Evolutionary conservation across 2,113 vertebrate genomes (phyloP).

Genomic region (Corythaeola cristata): DNA sequence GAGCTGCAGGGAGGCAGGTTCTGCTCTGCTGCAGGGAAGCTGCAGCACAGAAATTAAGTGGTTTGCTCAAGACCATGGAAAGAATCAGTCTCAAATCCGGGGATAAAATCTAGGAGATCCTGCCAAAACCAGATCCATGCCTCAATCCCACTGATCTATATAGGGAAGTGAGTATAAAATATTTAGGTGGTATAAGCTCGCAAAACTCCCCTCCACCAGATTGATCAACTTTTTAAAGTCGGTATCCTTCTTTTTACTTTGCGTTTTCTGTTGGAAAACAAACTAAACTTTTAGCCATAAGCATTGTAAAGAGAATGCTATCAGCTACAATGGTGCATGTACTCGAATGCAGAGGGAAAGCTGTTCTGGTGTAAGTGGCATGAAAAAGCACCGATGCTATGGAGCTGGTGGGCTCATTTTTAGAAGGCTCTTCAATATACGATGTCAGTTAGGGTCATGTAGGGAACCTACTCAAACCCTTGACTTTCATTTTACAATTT

Average conservation of each 20-base stretch:
- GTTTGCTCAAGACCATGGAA: background rate
- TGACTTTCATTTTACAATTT: background rate
- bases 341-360: background rate
- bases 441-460: background rate
- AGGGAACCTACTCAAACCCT: background rate
- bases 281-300: background rate
- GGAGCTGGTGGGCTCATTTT: background rate
- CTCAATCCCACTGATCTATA: background rate
- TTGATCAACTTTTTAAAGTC: background rate
- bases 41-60: background rate
- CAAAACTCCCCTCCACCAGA: background rate
- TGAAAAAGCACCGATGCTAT: background rate
- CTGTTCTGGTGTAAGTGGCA: background rate
- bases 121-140: background rate
- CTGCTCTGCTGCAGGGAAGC: background rate
- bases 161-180: background rate
- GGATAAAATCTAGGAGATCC: background rate
- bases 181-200: background rate
- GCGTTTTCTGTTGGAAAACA: background rate
- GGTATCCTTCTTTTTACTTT: background rate
- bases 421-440: background rate
- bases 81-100: background rate
- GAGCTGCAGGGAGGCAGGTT: background rate
- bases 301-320: background rate
- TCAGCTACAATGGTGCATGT: background rate